Percentiles rank a stretch among this genome's conserved stretches.
Evolutionary conservation across 1,140 invertebrate genomes (phyloP).

Genomic region (Nixonia krombeini): DNA sequence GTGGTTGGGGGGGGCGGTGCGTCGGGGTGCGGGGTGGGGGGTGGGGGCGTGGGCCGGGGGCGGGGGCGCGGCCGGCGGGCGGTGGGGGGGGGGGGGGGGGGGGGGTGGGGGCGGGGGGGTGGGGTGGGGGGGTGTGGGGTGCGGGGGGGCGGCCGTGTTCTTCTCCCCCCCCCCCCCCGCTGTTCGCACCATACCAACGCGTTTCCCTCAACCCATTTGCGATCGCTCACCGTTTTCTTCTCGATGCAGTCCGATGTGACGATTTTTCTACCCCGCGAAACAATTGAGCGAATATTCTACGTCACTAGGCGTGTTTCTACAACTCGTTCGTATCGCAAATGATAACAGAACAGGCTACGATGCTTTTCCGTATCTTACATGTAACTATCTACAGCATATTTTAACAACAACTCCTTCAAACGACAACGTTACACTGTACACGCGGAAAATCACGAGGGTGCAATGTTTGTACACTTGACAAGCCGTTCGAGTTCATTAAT

Average conservation of each 20-base stretch:
- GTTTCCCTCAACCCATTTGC: too few relatives aligned
- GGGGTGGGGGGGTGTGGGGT: too few relatives aligned
- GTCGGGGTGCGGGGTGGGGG: too few relatives aligned
- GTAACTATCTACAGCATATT: conserved; percentile 15
- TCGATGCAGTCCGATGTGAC: conserved; percentile 20
- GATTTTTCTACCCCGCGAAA: conserved; percentile 17
- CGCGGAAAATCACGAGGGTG: background rate
- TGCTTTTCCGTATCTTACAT: background rate
- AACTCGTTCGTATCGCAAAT: conserved; percentile 16
- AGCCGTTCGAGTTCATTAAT: background rate
- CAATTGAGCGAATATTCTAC: conserved; percentile 23
- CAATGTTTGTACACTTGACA: conserved; percentile 3
- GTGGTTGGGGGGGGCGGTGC: too few relatives aligned
- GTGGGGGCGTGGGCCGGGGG: too few relatives aligned
- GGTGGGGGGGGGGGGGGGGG: too few relatives aligned
- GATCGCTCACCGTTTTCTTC: background rate
- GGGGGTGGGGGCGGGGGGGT: too few relatives aligned
- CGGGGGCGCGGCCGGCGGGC: too few relatives aligned
- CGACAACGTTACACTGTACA: conserved; percentile 13
- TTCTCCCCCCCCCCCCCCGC: too few relatives aligned
- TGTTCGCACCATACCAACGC: too few relatives aligned
- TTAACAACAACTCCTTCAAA: conserved; percentile 13
- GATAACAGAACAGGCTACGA: conserved; percentile 10
- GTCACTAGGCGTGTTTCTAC: conserved; percentile 3
- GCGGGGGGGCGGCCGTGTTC: too few relatives aligned